These are phyloP conservation scores for Anarsia innoxiella DNA, from an alignment of 2,888 invertebrate species.

Conservation along the genomic window DNA sequence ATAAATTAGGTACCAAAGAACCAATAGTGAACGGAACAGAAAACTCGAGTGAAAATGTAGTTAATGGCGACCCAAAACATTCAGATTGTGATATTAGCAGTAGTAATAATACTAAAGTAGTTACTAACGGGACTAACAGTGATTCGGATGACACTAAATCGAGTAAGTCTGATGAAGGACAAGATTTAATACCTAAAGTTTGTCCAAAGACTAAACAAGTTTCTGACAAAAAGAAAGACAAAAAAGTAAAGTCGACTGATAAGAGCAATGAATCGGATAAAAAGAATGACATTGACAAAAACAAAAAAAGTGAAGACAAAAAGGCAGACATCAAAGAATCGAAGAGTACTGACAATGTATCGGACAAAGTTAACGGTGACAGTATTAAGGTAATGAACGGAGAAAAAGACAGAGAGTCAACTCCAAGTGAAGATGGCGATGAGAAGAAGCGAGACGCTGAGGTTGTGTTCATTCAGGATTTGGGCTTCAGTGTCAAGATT, in stretches of 20 bases:
- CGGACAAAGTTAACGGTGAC: slow-evolving; percentile 48
- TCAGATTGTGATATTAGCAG: slow-evolving; percentile 73
- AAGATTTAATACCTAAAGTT: slow-evolving; percentile 29
- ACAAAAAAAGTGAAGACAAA: slow-evolving; percentile 35
- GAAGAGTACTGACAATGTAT: slow-evolving; percentile 31
- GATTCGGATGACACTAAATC: slow-evolving; percentile 59
- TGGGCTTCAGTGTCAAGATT: slow-evolving; percentile 95
- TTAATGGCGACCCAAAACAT: slow-evolving; percentile 60
- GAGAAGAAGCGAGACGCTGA: slow-evolving; percentile 81
- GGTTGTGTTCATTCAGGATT: slow-evolving; percentile 91
- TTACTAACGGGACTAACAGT: slow-evolving; percentile 65
- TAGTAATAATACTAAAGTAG: slow-evolving; percentile 68
- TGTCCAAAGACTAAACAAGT: slow-evolving; percentile 39
- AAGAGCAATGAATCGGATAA: slow-evolving; percentile 45
- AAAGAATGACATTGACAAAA: slow-evolving; percentile 39
- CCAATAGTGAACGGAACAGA: slow-evolving; percentile 60
- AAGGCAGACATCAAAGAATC: slow-evolving; percentile 33
- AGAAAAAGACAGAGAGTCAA: slow-evolving; percentile 59
- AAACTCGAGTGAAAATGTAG: slow-evolving; percentile 39
- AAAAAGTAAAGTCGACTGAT: slow-evolving; percentile 42
- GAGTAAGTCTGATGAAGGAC: slow-evolving; percentile 53
- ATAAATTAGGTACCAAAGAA: slow-evolving; percentile 65
- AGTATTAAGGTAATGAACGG: slow-evolving; percentile 49
- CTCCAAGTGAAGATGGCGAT: slow-evolving; percentile 69
- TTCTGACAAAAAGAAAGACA: slow-evolving; percentile 53